Evolutionary conservation across 2,113 vertebrate species (phyloP), one percentile per base, ranked within the genome.

Genomic region (Bufo gargarizans): DNA sequence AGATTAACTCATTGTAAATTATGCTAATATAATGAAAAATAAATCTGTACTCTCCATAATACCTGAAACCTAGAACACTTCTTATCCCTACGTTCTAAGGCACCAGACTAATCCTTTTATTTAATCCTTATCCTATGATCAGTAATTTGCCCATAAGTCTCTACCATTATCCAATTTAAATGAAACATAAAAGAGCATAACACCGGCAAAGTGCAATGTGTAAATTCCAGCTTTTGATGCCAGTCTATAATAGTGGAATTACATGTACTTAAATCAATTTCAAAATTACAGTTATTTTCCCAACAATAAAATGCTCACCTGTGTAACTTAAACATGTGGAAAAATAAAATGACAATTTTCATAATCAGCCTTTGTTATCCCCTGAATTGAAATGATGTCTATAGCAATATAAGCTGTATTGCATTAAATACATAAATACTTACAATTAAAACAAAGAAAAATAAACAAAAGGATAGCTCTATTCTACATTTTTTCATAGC

Each of bases 231-330:
- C 58, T 61, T 81, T 47, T 61, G 13, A 12, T 81, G 33, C 33
- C 12, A 45, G 22, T 53, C 19, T 83, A 49, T 47, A 83, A 50
- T n/a, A 17, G 59, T 47, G 47, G 20, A 47, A 83, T 50, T 67
- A 67, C 47, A 53, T 22, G 43, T 53, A 69, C 61, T 33, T 67
- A 67, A 49, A 83, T 83, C 81, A 83, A 67, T 83, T 83, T 65
- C 20, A n/a, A 50, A 83, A 65, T 69, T n/a, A 67, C 20, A 50
- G 61, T 67, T 67, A 83, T 83, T 83, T 83, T 83, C 81, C 63
- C 58, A 83, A 63, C 81, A 83, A 69, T 83, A 13, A 76, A 49
- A 76, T 76, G 47, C 50, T 50, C 72, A 67, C 20, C 45, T 65
- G 45, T 83, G 61, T 20, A 67, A 67, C 69, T 83, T n/a, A 83